Percentiles rank a stretch among this genome's conserved stretches.
These are phyloP conservation scores for Cartodere bifasciata DNA, from an alignment of 2,888 invertebrate species.

Conservation along the genomic window DNA sequence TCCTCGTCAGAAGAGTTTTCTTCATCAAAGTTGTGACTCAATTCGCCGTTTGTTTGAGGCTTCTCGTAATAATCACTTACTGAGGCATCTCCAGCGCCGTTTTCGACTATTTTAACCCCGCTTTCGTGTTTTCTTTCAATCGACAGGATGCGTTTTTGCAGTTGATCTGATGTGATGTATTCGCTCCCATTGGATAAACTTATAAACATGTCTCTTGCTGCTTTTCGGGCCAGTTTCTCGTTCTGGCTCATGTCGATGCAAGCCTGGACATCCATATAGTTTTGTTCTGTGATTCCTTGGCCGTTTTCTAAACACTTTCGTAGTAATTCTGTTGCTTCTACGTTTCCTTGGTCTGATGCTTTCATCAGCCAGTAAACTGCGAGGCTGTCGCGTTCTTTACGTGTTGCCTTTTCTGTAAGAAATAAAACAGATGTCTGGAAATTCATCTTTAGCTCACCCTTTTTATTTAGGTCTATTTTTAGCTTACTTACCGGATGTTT, in stretches of 20 bases:
- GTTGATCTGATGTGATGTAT: constrained; percentile 72
- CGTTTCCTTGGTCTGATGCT: constrained; percentile 85
- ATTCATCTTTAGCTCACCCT: no score
- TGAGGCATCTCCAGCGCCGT: constrained; percentile 15
- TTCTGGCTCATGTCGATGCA: constrained; percentile 75
- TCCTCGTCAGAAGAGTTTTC: constrained; percentile 28
- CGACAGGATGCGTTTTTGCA: constrained; percentile 61
- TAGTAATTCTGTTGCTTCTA: constrained; percentile 71
- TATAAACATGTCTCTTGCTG: constrained; percentile 78
- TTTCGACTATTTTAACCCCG: constrained; percentile 14
- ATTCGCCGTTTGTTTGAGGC: constrained; percentile 25
- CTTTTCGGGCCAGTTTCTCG: constrained; percentile 77
- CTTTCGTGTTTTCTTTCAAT: constrained; percentile 38
- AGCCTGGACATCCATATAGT: constrained; percentile 58
- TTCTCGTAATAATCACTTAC: no score
- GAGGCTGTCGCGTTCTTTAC: constrained; percentile 67
- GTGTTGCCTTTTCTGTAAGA: no score
- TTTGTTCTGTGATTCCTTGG: constrained; percentile 59
- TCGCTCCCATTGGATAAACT: constrained; percentile 78
- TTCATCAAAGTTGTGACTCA: constrained; percentile 26
- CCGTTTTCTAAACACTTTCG: constrained; percentile 59
- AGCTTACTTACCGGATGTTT: constrained; percentile 59
- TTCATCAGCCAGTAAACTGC: constrained; percentile 87
- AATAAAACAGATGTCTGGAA: neutral
- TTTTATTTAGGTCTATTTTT: no score